phyloP scores from a whole-genome alignment of 2,113 vertebrate species.

The Apteryx mantelli region DNA sequence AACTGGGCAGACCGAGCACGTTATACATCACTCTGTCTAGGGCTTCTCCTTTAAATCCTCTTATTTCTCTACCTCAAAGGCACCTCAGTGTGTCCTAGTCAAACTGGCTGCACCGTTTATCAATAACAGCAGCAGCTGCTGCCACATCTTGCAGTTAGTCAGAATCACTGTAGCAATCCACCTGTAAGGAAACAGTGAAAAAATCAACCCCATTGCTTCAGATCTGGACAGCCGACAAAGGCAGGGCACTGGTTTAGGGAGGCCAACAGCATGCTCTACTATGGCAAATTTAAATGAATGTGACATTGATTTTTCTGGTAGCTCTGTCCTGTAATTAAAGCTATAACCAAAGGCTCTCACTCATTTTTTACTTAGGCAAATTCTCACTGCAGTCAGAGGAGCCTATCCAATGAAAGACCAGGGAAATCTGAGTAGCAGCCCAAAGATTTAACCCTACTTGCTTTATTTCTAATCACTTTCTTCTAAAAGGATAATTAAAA shows the following conservation, averaged over 20 bases:
- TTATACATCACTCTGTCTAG: neutral
- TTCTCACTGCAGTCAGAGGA: neutral
- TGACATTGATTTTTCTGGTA: constrained; percentile 31
- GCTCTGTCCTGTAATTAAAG: constrained; percentile 28
- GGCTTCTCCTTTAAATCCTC: constrained; percentile 31
- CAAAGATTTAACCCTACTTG: constrained; percentile 10
- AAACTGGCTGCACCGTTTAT: constrained; percentile 12
- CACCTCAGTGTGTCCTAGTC: constrained; percentile 8
- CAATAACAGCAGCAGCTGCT: constrained; percentile 32
- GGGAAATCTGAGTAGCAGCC: neutral
- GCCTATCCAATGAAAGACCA: neutral
- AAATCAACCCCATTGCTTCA: neutral
- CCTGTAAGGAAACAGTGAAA: neutral
- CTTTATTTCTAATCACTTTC: constrained; percentile 2
- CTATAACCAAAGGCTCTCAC: neutral
- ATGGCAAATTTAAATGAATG: constrained; percentile 6
- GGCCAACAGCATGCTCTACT: neutral
- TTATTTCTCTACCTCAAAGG: neutral
- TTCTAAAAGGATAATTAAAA: constrained; percentile 32
- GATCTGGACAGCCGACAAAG: neutral
- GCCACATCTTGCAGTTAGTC: constrained; percentile 8
- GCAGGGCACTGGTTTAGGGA: neutral
- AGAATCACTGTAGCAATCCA: neutral
- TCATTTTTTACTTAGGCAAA: neutral
- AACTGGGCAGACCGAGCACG: neutral